phyloP scores from a whole-genome alignment of 2,113 vertebrate genomes.

The Cavia aperea region DNA sequence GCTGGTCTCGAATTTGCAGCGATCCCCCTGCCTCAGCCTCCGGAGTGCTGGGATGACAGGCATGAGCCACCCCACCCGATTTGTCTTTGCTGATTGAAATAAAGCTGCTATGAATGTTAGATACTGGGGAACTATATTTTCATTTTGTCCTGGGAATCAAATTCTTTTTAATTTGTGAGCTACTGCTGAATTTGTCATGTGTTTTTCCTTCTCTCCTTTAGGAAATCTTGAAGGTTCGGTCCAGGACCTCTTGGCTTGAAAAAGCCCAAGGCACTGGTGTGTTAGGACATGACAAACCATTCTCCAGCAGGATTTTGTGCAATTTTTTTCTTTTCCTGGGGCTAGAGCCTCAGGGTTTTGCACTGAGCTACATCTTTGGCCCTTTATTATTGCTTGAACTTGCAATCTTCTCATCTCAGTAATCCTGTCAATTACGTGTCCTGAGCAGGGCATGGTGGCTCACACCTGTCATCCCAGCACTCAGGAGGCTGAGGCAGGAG shows the following conservation, averaged over 20 bases:
- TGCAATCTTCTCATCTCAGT: neutral
- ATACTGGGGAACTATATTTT: neutral
- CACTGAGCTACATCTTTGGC: neutral
- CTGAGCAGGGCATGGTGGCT: neutral
- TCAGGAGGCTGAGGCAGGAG: neutral
- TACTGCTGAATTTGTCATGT: neutral
- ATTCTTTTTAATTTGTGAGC: neutral
- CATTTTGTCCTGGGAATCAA: neutral
- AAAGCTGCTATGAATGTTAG: neutral
- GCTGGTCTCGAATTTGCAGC: no score
- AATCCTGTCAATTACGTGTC: no score
- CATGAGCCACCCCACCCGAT: no score
- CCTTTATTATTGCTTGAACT: neutral
- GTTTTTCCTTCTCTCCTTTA: neutral
- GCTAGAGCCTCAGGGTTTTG: neutral
- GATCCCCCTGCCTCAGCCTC: no score
- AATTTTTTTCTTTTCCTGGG: neutral
- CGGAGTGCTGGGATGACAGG: no score
- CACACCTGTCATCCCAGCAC: neutral
- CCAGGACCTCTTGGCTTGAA: neutral
- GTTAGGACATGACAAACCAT: neutral
- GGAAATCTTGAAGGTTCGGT: neutral
- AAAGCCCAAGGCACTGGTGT: neutral
- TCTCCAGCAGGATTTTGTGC: neutral
- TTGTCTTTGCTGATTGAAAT: neutral